These are phyloP conservation scores for Morinoia aosen DNA, from an alignment of 2,888 invertebrate genomes.

Conservation along the genomic window DNA sequence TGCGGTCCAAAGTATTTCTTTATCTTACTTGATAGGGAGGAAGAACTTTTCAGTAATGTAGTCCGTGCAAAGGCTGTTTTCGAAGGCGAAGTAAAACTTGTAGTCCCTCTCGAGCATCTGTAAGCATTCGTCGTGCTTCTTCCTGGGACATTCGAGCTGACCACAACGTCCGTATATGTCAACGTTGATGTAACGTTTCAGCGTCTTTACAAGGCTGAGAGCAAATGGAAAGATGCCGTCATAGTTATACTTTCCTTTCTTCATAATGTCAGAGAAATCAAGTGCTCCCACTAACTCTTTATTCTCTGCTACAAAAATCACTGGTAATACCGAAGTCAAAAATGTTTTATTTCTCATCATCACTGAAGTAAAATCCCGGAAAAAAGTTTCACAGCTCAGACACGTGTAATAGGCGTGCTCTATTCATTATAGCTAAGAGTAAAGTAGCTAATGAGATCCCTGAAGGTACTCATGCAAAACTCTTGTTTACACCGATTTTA, in stretches of 20 bases:
- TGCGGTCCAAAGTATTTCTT: background rate
- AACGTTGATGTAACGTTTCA: slow-evolving; percentile 60
- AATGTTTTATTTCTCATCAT: too few species aligned
- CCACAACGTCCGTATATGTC: slow-evolving; percentile 61
- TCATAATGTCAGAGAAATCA: background rate
- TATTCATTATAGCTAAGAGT: too few species aligned
- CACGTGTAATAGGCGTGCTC: too few species aligned
- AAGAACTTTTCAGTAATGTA: slow-evolving; percentile 70
- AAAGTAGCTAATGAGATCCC: too few species aligned
- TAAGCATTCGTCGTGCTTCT: slow-evolving; percentile 52
- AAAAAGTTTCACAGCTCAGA: too few species aligned
- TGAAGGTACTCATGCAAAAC: too few species aligned
- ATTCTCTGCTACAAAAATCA: background rate
- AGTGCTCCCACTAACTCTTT: background rate
- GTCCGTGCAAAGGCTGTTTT: slow-evolving; percentile 70
- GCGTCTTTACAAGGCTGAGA: slow-evolving; percentile 61
- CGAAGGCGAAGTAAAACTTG: slow-evolving; percentile 70
- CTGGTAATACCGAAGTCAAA: background rate
- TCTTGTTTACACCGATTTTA: too few species aligned
- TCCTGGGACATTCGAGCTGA: slow-evolving; percentile 27
- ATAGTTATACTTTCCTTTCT: background rate
- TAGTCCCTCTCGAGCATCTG: slow-evolving; percentile 67
- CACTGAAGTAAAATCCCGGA: too few species aligned
- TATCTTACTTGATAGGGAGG: slow-evolving; percentile 66
- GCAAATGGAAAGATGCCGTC: background rate